These are phyloP conservation scores for Microplitis deprimator DNA, from an alignment of 2,888 invertebrate species.

Conservation along the genomic window DNA sequence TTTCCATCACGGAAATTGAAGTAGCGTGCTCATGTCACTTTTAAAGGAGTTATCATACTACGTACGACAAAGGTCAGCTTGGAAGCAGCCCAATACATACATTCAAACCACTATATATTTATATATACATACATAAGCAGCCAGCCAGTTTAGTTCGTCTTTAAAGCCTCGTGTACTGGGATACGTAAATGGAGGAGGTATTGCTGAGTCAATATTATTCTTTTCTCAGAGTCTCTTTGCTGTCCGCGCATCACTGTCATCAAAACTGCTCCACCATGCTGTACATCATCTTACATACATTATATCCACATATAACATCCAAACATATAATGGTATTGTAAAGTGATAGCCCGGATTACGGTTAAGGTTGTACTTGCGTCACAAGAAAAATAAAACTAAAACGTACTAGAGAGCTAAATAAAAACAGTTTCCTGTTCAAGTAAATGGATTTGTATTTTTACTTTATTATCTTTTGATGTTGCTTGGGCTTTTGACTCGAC, in stretches of 20 bases:
- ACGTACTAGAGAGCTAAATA: constrained; percentile 20
- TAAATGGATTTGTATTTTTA: constrained; percentile 22
- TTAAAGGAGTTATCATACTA: not conserved
- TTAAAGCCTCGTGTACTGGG: constrained; percentile 18
- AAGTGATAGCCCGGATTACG: constrained; percentile 62
- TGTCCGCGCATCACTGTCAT: constrained; percentile 39
- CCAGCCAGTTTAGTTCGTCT: not conserved
- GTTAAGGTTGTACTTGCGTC: constrained; percentile 48
- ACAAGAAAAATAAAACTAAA: constrained; percentile 54
- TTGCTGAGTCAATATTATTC: constrained; percentile 62
- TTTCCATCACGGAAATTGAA: not conserved
- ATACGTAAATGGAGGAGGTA: constrained; percentile 36
- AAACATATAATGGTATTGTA: constrained; percentile 54
- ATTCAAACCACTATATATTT: not conserved
- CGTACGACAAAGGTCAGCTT: not conserved
- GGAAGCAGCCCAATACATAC: not conserved
- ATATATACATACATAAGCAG: not conserved
- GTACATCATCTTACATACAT: constrained; percentile 25
- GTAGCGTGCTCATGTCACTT: not conserved
- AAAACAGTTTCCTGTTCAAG: constrained; percentile 34
- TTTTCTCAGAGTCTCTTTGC: constrained; percentile 53
- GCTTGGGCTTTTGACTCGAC: not conserved
- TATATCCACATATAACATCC: constrained; percentile 47
- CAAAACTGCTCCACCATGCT: constrained; percentile 26
- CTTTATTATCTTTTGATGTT: constrained; percentile 1